Evolutionary conservation across 1,140 invertebrate species (phyloP).

Genomic region (Apolygus lucorum): DNA sequence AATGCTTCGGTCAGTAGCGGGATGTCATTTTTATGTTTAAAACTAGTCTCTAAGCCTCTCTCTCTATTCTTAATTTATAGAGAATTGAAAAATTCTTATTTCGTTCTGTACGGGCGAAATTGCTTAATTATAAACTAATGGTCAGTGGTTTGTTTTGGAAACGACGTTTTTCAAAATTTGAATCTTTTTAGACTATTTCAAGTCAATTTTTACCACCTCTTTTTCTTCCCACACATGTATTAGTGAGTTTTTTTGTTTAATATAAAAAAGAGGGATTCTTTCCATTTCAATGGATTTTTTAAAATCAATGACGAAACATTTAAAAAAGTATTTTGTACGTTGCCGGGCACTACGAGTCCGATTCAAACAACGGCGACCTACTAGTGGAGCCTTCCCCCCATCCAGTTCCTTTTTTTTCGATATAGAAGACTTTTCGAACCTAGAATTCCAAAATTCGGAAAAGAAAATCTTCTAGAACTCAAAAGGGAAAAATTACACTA

Average conservation of each 20-base stretch:
- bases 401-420: neutral
- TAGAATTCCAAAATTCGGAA: no score
- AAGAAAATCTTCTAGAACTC: no score
- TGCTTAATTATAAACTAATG: neutral
- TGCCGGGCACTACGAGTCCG: neutral
- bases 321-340: neutral
- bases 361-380: neutral
- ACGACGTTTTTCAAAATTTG: no score
- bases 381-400: neutral
- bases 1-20: no score
- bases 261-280: conserved; percentile 4
- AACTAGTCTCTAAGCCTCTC: conserved; percentile 14
- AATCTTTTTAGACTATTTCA: no score
- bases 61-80: neutral
- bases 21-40: neutral
- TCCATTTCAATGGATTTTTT: conserved; percentile 12
- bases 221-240: neutral
- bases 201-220: neutral
- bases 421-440: no score
- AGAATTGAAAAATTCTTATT: neutral
- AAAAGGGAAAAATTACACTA: no score
- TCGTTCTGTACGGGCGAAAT: neutral
- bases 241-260: neutral
- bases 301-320: neutral
- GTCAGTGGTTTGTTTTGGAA: no score